phyloP scores from a whole-genome alignment of 2,113 vertebrate species.

The Clarias macrocephalus region DNA sequence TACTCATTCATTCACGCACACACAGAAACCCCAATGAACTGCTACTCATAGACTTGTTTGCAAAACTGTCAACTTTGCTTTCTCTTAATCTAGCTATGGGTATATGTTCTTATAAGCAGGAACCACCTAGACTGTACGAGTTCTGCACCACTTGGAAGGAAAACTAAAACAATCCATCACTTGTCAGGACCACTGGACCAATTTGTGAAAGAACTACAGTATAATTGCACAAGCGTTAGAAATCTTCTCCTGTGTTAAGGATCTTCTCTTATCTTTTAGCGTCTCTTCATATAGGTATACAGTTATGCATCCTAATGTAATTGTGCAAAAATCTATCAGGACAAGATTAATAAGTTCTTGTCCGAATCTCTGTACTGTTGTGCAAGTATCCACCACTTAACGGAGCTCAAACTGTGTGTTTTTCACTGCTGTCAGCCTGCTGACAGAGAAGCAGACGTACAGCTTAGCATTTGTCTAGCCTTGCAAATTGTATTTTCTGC shows the following conservation, averaged over 20 bases:
- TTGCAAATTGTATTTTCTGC: background rate
- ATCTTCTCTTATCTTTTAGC: background rate
- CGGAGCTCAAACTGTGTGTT: background rate
- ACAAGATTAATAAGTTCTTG: background rate
- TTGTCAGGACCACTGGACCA: slow-evolving; percentile 54
- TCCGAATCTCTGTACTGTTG: background rate
- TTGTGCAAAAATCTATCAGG: background rate
- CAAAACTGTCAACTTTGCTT: slow-evolving; percentile 46
- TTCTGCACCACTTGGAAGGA: slow-evolving; percentile 55
- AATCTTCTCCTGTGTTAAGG: slow-evolving; percentile 29
- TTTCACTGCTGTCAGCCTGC: background rate
- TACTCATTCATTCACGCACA: background rate
- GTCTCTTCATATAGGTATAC: background rate
- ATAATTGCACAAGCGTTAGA: slow-evolving; percentile 40
- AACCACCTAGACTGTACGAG: slow-evolving; percentile 34
- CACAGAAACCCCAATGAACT: slow-evolving; percentile 18
- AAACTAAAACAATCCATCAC: slow-evolving; percentile 59
- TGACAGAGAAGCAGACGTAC: background rate
- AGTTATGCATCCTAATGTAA: background rate
- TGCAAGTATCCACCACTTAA: background rate
- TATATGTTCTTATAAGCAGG: slow-evolving; percentile 31
- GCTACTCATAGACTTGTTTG: slow-evolving; percentile 46
- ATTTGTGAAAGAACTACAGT: slow-evolving; percentile 37
- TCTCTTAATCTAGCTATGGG: slow-evolving; percentile 17
- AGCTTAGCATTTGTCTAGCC: background rate